phyloP scores from a whole-genome alignment of 2,888 invertebrate species.

The Tortrix viridana region DNA sequence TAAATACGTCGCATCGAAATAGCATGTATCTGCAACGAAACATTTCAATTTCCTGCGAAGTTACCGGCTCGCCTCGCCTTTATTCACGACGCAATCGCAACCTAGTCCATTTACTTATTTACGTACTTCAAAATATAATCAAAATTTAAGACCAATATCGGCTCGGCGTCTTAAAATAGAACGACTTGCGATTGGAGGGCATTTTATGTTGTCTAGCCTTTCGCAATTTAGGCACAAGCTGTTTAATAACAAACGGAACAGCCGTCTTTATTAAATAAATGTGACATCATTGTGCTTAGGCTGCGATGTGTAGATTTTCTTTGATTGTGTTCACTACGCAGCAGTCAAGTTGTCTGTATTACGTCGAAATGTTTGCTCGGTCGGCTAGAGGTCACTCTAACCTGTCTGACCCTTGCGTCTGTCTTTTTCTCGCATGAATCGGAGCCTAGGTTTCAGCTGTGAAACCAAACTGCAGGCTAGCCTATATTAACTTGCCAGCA shows the following conservation, averaged over 20 bases:
- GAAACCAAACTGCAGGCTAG: conserved; percentile 8
- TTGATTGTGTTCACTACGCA: conserved; percentile 27
- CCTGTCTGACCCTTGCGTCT: conserved; percentile 48
- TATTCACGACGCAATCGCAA: conserved; percentile 34
- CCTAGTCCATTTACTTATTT: conserved; percentile 30
- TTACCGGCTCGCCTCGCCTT: conserved; percentile 40
- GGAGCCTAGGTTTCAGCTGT: conserved; percentile 22
- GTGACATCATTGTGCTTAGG: conserved; percentile 9
- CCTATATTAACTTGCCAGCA: conserved; percentile 3
- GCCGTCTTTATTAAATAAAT: conserved; percentile 10
- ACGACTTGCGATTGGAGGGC: too few relatives aligned
- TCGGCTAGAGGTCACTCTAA: conserved; percentile 50
- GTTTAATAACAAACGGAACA: neutral
- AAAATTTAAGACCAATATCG: neutral
- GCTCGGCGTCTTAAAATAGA: too few relatives aligned
- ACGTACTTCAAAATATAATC: neutral
- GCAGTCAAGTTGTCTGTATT: conserved; percentile 40
- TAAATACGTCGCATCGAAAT: conserved; percentile 30
- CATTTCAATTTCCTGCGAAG: conserved; percentile 49
- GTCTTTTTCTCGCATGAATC: conserved; percentile 33
- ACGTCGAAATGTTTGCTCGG: conserved; percentile 39
- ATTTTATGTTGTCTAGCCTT: neutral
- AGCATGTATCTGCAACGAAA: conserved; percentile 40
- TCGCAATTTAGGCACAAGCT: neutral
- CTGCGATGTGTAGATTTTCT: conserved; percentile 19